Evolutionary conservation across 2,113 vertebrate species (phyloP).

Genomic region (Triplophysa rosa): DNA sequence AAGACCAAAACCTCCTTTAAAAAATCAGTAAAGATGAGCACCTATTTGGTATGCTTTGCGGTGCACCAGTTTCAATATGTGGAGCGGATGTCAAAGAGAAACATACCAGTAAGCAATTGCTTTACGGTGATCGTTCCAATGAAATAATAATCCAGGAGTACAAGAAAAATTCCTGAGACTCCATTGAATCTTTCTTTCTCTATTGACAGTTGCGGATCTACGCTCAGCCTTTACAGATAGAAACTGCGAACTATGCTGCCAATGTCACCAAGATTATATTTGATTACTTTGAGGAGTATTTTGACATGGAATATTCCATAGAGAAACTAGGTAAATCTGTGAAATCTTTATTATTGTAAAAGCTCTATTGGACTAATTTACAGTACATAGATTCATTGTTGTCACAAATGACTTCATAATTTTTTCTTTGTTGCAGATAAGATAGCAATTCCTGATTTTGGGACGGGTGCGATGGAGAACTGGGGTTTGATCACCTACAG

Average conservation of each 20-base stretch:
- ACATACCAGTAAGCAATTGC: constrained; percentile 73
- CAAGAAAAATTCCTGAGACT: neutral
- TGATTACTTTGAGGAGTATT: constrained; percentile 91
- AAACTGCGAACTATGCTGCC: constrained; percentile 87
- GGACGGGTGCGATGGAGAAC: constrained; percentile 98
- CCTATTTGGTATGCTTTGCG: constrained; percentile 94
- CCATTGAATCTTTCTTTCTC: neutral
- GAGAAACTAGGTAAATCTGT: constrained; percentile 84
- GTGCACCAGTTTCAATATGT: constrained; percentile 80
- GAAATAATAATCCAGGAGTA: neutral
- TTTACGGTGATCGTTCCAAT: neutral
- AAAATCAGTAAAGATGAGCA: constrained; percentile 91
- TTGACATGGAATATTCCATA: constrained; percentile 86
- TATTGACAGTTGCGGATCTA: constrained; percentile 85
- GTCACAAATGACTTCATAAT: neutral
- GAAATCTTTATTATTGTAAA: no score
- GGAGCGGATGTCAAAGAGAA: constrained; percentile 62
- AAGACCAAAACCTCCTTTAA: constrained; percentile 77
- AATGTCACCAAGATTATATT: constrained; percentile 82
- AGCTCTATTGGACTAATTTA: no score
- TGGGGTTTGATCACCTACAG: constrained; percentile 97
- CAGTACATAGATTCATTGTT: no score
- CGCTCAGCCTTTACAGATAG: constrained; percentile 82
- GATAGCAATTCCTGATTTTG: constrained; percentile 98
- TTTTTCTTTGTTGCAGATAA: constrained; percentile 76